Base-by-base conservation (phyloP, 2,888 invertebrate species). In the Clusia tigrina region DNA sequence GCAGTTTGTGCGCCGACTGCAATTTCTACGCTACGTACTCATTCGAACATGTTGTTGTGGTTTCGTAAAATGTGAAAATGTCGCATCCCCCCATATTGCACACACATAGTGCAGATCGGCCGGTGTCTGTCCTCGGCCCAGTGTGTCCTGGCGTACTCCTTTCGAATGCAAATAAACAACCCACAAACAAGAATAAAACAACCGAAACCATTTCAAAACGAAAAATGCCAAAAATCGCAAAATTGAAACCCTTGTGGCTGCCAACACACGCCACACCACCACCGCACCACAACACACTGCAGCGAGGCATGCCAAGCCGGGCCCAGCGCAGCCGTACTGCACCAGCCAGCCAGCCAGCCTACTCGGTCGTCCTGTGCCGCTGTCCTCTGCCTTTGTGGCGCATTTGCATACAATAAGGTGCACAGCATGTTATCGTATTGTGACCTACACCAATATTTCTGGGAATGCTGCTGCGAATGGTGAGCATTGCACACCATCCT, bases 371-470 rank as follows among this genome's bases (percentile, higher is more conserved):
- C 24, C n/a, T 51, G 20, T 55, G 26, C 26, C 26, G 52, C 32
- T 48, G 15, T 54, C 22, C 26, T 51, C 12, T 24, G 60, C 26
- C 66, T 59, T 58, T 65, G 72, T 67, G 70, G 76, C 74, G 71
- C 77, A 80, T 83, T 83, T 83, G 83, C 83, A 83, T 83, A 83
- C 83, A 83, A 83, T 83, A 79, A 79, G 81, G 81, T 82, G 79
- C 80, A 78, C 83, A 81, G 81, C 82, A 81, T 82, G 83, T 83
- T 82, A 83, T 83, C 80, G 79, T 77, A 76, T 82, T 83, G 83
- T 83, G 83, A 83, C 83, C 83, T 83, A 83, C 83, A 83, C 83
- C 83, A 83, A 83, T 83, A 83, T 81, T 83, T 83, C 83, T 81
- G 77, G 79, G 83, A 83, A 83, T 83, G 80, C 74, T 79, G 75